Conservation (phyloP, 2,888 invertebrate genomes). For the Tupiocoris notatus region DNA sequence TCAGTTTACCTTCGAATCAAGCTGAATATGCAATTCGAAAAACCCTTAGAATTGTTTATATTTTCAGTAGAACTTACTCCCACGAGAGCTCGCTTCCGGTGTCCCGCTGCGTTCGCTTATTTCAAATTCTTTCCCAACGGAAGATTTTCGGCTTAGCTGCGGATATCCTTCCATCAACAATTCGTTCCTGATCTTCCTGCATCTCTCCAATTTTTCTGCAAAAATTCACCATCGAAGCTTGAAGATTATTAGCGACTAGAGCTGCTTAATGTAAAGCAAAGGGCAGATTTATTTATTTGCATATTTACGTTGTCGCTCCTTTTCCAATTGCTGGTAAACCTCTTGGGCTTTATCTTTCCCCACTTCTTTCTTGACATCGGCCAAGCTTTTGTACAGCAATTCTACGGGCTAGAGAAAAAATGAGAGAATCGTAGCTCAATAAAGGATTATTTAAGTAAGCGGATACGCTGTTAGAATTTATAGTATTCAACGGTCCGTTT, state of each 20-base stretch:
- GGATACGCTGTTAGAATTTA: too few relatives aligned
- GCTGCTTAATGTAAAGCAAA: not conserved
- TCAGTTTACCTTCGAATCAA: too few relatives aligned
- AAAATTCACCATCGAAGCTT: not conserved
- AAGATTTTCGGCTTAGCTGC: not conserved
- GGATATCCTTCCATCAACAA: conserved; percentile 38
- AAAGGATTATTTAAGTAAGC: too few relatives aligned
- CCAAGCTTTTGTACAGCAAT: conserved; percentile 53
- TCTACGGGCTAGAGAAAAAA: conserved; percentile 55
- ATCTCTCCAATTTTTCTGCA: conserved; percentile 45
- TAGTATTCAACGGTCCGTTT: too few relatives aligned
- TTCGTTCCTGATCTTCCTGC: conserved; percentile 42
- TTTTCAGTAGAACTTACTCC: too few relatives aligned
- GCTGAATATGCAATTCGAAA: too few relatives aligned
- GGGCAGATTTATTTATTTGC: not conserved
- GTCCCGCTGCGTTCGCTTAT: too few relatives aligned
- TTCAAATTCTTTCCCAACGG: too few relatives aligned
- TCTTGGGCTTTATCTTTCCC: conserved; percentile 47
- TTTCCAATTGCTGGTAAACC: conserved; percentile 49
- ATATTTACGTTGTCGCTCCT: conserved; percentile 49
- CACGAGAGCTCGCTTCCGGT: too few relatives aligned
- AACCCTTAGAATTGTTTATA: too few relatives aligned
- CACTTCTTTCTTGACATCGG: conserved; percentile 53
- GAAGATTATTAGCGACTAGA: not conserved
- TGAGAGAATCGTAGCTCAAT: too few relatives aligned